Conservation (phyloP, 2,113 vertebrate species). For the Struthidea cinerea region DNA sequence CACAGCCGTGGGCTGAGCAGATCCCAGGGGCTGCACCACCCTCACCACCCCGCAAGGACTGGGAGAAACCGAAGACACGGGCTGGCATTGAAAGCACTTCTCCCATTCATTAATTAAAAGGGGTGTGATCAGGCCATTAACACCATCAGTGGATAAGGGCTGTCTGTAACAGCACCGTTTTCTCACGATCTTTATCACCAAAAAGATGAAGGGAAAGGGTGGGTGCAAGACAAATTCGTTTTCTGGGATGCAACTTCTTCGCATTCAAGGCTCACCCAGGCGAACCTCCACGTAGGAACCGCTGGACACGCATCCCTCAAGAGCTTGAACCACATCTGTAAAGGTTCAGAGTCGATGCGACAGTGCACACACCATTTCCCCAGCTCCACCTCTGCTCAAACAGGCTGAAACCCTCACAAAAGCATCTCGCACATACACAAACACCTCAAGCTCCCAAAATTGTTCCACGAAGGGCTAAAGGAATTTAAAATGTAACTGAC, state of each 20-base stretch:
- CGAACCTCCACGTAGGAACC: not conserved
- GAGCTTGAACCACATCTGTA: accelerated
- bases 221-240: not conserved
- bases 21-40: not conserved
- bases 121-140: slow-evolving; percentile 19
- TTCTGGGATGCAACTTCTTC: not conserved
- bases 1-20: accelerated
- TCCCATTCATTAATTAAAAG: slow-evolving; percentile 44
- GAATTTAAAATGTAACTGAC: not conserved
- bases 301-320: not conserved
- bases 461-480: not conserved
- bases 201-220: not conserved
- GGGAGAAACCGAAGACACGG: not conserved
- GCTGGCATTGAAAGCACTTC: not conserved
- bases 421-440: not conserved
- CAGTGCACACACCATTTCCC: accelerated
- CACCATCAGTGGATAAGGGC: not conserved
- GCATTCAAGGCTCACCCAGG: not conserved
- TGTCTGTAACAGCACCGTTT: not conserved
- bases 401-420: not conserved
- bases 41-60: not conserved
- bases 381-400: not conserved
- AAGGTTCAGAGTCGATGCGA: accelerated
- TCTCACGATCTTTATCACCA: slow-evolving; percentile 8
- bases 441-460: not conserved